phyloP scores from a whole-genome alignment of 37 sponge, comb jelly and placozoan genomes.

The Beroe ovata region DNA sequence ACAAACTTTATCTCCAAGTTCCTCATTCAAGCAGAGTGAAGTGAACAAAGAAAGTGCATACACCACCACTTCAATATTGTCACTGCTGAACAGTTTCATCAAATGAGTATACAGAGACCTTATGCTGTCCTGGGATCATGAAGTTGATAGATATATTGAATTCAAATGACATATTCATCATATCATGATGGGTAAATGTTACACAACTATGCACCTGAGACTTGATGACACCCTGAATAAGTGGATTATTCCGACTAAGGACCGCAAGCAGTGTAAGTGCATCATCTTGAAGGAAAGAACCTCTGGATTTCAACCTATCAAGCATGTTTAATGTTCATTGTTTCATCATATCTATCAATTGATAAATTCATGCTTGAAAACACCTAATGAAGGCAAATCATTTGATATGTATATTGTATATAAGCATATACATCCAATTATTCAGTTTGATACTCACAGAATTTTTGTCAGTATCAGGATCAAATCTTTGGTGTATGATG shows the following conservation, averaged over 20 bases:
- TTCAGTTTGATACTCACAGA: neutral
- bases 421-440: neutral
- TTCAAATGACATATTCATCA: too few species aligned
- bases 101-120: neutral
- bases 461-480: neutral
- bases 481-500: neutral
- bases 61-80: neutral
- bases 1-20: too few species aligned
- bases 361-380: too few species aligned
- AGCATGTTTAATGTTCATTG: too few species aligned
- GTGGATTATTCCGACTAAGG: neutral
- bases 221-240: constrained; percentile 1
- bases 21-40: constrained; percentile 12
- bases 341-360: too few species aligned
- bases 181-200: too few species aligned
- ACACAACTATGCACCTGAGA: too few species aligned
- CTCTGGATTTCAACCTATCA: neutral
- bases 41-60: neutral
- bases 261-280: neutral
- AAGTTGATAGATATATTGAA: too few species aligned
- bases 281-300: neutral
- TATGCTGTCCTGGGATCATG: constrained; percentile 8
- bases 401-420: too few species aligned
- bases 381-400: too few species aligned
- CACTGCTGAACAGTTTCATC: neutral